A percentile compares a stretch with the other conserved stretches of the same genome.
Conservation (phyloP, 2,797 vertebrate genomes). For the Leuciscus waleckii region DNA sequence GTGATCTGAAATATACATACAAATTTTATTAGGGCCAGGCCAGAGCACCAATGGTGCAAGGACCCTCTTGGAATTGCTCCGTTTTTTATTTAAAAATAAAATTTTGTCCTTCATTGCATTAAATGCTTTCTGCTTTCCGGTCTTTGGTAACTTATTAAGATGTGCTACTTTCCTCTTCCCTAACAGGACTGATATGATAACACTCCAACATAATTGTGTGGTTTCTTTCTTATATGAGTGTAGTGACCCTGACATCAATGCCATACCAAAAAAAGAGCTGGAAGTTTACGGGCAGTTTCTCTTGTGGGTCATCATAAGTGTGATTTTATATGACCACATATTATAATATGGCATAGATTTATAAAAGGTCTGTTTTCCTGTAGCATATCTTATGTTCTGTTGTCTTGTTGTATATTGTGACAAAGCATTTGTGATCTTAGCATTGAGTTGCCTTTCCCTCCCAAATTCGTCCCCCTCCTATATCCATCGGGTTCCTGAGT, state of each 20-base stretch:
- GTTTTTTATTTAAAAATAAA: too few species aligned
- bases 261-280: background rate
- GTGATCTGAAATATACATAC: background rate
- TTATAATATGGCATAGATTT: background rate
- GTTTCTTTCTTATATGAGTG: conserved; percentile 5
- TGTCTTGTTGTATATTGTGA: background rate
- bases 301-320: background rate
- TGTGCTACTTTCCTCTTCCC: conserved; percentile 15
- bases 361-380: background rate
- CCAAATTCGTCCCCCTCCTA: background rate
- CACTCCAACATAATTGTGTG: background rate
- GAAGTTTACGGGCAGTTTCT: background rate
- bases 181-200: background rate
- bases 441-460: background rate
- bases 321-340: background rate
- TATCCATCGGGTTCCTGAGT: background rate
- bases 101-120: background rate
- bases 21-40: too few species aligned
- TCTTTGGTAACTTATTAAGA: background rate
- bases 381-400: background rate
- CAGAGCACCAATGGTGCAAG: too few species aligned
- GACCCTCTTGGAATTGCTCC: too few species aligned
- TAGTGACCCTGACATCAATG: conserved; percentile 1
- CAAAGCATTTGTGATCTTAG: background rate
- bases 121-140: background rate